Evolutionary conservation across 2,113 vertebrate species (phyloP).

Genomic region (Pomatostomus ruficeps): DNA sequence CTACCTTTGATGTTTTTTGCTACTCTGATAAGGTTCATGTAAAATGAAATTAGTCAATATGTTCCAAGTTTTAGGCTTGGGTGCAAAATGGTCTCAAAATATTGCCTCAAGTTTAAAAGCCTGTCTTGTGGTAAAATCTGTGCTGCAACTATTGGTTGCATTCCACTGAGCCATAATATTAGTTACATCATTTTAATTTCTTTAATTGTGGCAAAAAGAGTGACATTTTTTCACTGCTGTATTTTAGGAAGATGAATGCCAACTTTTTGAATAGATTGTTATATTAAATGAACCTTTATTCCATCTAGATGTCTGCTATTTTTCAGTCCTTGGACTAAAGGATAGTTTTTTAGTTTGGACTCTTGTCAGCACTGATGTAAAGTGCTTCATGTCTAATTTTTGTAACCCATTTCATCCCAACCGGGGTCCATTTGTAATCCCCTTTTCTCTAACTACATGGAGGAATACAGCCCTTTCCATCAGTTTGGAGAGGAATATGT

Average conservation of each 20-base stretch:
- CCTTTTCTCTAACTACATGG: neutral
- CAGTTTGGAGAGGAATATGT: neutral
- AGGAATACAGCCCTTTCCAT: neutral
- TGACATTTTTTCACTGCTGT: neutral
- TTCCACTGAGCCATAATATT: neutral
- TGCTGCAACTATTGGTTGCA: neutral
- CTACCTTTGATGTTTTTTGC: neutral
- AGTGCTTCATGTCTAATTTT: neutral
- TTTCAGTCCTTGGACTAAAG: neutral
- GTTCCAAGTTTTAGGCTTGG: neutral
- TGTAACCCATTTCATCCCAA: neutral
- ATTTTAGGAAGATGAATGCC: neutral
- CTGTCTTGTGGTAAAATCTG: neutral
- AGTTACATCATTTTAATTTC: neutral
- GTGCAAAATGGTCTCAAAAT: neutral
- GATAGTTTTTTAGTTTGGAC: neutral
- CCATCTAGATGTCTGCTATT: neutral
- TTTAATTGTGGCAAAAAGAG: neutral
- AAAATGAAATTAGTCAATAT: neutral
- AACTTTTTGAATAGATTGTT: neutral
- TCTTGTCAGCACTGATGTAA: neutral
- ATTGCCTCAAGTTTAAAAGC: neutral
- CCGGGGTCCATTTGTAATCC: neutral
- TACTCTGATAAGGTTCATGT: neutral
- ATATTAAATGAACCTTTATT: neutral